phyloP scores from a whole-genome alignment of 1,140 invertebrate species.

The Ditylenchus dipsaci region DNA sequence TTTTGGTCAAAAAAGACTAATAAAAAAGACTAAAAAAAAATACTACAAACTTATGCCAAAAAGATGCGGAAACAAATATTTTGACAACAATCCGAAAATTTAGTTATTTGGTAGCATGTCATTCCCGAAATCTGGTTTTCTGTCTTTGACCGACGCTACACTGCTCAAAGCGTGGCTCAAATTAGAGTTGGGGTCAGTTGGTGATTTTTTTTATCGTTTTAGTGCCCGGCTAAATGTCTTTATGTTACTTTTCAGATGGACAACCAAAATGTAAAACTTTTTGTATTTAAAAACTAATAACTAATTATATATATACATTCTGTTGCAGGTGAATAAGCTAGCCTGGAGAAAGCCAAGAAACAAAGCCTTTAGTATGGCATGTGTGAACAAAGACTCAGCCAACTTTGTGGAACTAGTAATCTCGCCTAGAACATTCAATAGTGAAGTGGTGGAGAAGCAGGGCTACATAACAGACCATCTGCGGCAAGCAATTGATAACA shows the following conservation, averaged over 20 bases:
- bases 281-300: neutral
- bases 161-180: constrained; percentile 13
- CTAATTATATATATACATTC: neutral
- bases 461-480: neutral
- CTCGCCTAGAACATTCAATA: constrained; percentile 15
- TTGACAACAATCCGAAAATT: too few species aligned
- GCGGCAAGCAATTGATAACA: too few species aligned
- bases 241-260: neutral
- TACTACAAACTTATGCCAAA: too few species aligned
- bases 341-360: too few species aligned
- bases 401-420: constrained; percentile 29
- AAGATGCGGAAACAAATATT: too few species aligned
- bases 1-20: too few species aligned
- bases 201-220: too few species aligned
- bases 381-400: constrained; percentile 13
- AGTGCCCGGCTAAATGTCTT: neutral
- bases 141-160: constrained; percentile 25
- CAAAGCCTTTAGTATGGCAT: constrained; percentile 13
- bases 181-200: constrained; percentile 16
- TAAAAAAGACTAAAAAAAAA: too few species aligned
- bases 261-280: neutral
- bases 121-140: constrained; percentile 22
- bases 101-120: constrained; percentile 20
- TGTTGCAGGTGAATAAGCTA: neutral
- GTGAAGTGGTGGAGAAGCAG: neutral